Base-by-base conservation (phyloP, 2,888 invertebrate genomes). In the Nemapogon koenigi region DNA sequence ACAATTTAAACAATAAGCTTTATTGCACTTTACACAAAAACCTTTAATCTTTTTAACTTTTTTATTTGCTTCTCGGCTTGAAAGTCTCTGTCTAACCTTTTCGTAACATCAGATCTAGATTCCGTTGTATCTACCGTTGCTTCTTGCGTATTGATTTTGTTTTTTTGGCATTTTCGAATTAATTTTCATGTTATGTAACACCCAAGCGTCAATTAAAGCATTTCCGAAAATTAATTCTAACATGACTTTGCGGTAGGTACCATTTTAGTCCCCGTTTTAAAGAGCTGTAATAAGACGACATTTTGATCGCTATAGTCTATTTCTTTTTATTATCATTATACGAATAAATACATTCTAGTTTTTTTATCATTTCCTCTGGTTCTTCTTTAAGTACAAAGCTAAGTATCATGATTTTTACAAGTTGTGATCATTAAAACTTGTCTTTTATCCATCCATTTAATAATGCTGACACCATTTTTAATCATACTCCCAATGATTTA, bases 311-410 rank as follows among this genome's bases (percentile, higher is more conserved):
- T 31, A 28, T 32, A 49, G 35, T 51, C 49, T 38, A 38, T 28
- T 47, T 47, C 46, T 50, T 48, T 46, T 52, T 49, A 28, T 35
- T 46, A 38, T 48, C 31, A 46, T 52, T 50, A 39, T 52, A 49
- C 40, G 38, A 16, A n/a, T 49, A 14, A 27, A 49, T 43, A 44
- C 48, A 45, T 42, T 26, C 41, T 3, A 49, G 47, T 41, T 50
- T 52, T 40, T 43, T 46, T 15, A 46, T 46, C 15, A n/a, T 8
- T 43, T 47, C 43, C 25, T 44, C 10, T n/a, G 44, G 46, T 10
- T 40, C 41, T 46, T 43, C 46, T 45, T 49, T 35, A 47, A 47
- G 40, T 46, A 46, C 44, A 45, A 36, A 42, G 42, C 42, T 11
- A 44, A 28, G 2, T 28, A 16, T 49, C 26, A 40, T 49, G 45